These are phyloP conservation scores for Echinarachnius parma DNA, from an alignment of 53 echinoderm and acorn worm species.

Conservation along the genomic window DNA sequence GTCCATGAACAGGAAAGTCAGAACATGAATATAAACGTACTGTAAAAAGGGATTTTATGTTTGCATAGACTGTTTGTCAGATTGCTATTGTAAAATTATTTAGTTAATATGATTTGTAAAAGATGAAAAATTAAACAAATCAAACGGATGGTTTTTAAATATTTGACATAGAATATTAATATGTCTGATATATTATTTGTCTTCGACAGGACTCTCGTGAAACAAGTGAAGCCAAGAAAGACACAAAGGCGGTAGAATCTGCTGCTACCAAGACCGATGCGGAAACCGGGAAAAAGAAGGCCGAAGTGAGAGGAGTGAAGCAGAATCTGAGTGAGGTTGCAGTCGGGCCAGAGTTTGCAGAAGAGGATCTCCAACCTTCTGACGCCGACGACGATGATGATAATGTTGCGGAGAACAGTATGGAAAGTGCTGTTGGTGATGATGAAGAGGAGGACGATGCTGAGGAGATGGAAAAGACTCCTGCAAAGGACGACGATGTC, in stretches of 20 bases:
- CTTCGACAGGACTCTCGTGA: slow-evolving; percentile 46
- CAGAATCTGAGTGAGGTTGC: slow-evolving; percentile 72
- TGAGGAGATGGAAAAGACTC: too few relatives aligned
- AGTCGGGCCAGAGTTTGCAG: slow-evolving; percentile 65
- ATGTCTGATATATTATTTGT: too few relatives aligned
- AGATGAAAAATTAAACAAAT: too few relatives aligned
- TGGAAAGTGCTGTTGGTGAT: slow-evolving; percentile 15
- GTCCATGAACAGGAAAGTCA: too few relatives aligned
- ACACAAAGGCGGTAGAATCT: slow-evolving; percentile 13
- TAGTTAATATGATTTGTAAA: too few relatives aligned
- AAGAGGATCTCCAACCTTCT: slow-evolving; percentile 62
- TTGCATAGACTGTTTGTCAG: too few relatives aligned
- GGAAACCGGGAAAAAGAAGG: slow-evolving; percentile 13
- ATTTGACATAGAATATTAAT: too few relatives aligned
- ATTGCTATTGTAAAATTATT: too few relatives aligned
- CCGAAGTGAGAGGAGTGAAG: slow-evolving; percentile 56
- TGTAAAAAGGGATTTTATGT: too few relatives aligned
- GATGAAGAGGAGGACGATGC: slow-evolving; percentile 43
- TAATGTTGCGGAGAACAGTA: slow-evolving; percentile 10
- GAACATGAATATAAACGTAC: too few relatives aligned
- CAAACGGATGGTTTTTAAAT: too few relatives aligned
- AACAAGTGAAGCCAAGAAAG: slow-evolving; percentile 1
- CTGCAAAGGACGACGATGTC: not conserved
- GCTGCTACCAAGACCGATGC: too few relatives aligned
- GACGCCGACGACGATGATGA: slow-evolving; percentile 9